Evolutionary conservation across 2,113 vertebrate species (phyloP).

Genomic region (Orcinus orca): DNA sequence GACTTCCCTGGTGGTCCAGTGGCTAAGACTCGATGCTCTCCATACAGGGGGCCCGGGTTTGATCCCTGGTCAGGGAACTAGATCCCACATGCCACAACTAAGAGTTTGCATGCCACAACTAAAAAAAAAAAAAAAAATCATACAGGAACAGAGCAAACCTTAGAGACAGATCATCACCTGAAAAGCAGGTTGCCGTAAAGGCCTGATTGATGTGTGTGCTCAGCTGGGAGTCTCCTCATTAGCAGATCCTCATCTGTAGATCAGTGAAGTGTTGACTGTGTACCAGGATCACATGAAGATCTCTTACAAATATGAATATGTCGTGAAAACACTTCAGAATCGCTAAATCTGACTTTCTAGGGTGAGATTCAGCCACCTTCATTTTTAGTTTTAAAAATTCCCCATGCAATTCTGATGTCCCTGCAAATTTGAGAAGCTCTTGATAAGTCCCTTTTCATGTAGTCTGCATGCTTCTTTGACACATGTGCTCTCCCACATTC

Average conservation of each 20-base stretch:
- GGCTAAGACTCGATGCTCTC: too few species aligned
- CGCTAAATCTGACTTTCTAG: background rate
- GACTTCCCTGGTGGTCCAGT: too few species aligned
- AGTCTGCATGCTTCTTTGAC: background rate
- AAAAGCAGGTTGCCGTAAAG: background rate
- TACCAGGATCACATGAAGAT: background rate
- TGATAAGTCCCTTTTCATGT: background rate
- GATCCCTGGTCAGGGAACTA: too few species aligned
- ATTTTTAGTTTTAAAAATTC: background rate
- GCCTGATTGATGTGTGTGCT: accelerated
- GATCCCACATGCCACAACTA: too few species aligned
- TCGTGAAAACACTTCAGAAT: background rate
- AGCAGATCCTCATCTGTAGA: background rate
- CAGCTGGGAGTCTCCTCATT: background rate
- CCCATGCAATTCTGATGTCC: background rate
- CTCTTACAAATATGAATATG: background rate
- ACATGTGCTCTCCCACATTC: background rate
- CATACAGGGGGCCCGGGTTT: accelerated
- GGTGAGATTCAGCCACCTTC: background rate
- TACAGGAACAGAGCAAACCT: background rate
- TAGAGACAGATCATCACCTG: background rate
- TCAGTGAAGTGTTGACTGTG: background rate
- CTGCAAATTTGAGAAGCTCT: background rate
- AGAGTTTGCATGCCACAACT: too few species aligned
- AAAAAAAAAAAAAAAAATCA: too few species aligned